Percentiles rank a stretch among this genome's conserved stretches.
phyloP scores from a whole-genome alignment of 2,888 invertebrate genomes.

The Osmoderma eremita region DNA sequence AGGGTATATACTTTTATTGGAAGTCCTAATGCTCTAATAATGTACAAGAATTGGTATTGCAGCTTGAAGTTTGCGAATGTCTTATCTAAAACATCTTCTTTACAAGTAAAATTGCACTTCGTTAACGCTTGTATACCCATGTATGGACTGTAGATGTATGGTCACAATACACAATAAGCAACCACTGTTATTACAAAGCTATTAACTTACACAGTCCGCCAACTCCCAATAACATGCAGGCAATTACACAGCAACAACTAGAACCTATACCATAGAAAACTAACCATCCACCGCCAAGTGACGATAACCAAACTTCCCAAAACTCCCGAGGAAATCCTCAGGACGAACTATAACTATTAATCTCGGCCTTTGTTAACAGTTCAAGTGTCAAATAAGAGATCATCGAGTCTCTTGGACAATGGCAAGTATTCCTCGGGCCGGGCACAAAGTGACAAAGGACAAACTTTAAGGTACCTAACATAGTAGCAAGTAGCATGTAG shows the following conservation, averaged over 20 bases:
- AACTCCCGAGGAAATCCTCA: constrained; percentile 28
- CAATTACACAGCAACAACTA: constrained; percentile 9
- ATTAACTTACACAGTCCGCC: constrained; percentile 7
- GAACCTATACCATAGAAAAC: constrained; percentile 12
- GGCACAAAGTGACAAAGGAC: constrained; percentile 36
- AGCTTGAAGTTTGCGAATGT: no score
- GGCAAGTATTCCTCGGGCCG: constrained; percentile 43
- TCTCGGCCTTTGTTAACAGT: constrained; percentile 51
- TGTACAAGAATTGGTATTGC: no score
- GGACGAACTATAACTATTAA: constrained; percentile 47
- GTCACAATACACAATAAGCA: no score
- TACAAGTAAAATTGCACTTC: no score
- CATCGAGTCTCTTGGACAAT: constrained; percentile 47
- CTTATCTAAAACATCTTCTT: no score
- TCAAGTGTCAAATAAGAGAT: constrained; percentile 50
- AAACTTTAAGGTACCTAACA: constrained; percentile 38
- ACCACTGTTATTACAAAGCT: no score
- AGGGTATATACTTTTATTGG: no score
- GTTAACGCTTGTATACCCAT: no score
- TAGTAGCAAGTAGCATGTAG: no score
- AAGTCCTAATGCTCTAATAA: no score
- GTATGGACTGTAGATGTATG: no score
- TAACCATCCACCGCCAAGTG: constrained; percentile 2
- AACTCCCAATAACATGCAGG: background rate
- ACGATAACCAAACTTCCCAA: constrained; percentile 26